A percentile compares a stretch with the other conserved stretches of the same genome.
phyloP scores from a whole-genome alignment of 2,888 invertebrate genomes.

The Lamellibrachia satsuma region DNA sequence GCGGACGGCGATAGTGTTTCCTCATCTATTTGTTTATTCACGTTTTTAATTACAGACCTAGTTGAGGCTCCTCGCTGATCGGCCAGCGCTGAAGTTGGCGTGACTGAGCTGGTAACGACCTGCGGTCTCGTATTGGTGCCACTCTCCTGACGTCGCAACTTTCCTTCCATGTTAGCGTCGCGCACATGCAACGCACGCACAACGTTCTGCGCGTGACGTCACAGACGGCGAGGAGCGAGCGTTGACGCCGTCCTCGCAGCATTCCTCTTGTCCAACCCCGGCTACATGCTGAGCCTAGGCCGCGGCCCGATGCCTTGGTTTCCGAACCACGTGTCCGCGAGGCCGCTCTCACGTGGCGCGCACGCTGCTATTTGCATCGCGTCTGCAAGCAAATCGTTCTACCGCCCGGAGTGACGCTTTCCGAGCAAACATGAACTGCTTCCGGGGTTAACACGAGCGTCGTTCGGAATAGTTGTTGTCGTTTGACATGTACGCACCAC shows the following conservation, averaged over 20 bases:
- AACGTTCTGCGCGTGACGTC: neutral
- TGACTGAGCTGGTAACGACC: neutral
- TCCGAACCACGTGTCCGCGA: neutral
- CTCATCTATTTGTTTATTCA: slow-evolving; percentile 10
- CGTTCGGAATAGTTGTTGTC: neutral
- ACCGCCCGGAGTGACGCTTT: neutral
- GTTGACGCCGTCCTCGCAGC: neutral
- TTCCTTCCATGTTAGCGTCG: neutral
- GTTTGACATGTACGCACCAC: neutral
- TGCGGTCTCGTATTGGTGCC: neutral
- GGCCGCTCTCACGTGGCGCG: neutral
- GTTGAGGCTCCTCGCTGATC: neutral
- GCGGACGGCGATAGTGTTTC: slow-evolving; percentile 2
- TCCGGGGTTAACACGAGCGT: neutral
- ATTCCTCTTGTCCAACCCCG: neutral
- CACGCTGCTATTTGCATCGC: neutral
- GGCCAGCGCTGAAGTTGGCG: neutral
- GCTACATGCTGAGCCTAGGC: neutral
- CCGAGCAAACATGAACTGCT: neutral
- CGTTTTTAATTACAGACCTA: neutral
- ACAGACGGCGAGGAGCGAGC: neutral
- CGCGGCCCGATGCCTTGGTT: neutral
- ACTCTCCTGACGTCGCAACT: neutral
- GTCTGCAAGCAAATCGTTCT: neutral
- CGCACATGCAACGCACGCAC: neutral